phyloP scores from a whole-genome alignment of 2,797 vertebrate genomes.

The Gymnothorax javanicus region DNA sequence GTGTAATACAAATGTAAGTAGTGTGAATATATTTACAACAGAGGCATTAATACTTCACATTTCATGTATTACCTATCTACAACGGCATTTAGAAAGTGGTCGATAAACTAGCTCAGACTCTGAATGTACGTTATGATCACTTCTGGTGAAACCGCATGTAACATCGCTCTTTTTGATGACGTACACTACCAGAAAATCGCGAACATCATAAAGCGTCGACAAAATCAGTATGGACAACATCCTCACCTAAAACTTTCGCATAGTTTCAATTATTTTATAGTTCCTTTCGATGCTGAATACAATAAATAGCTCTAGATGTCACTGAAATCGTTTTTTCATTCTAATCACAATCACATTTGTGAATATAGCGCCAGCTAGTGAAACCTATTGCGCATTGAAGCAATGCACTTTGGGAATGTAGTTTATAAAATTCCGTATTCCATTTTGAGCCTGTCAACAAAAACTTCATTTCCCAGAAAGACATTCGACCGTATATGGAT shows the following conservation, averaged over 20 bases:
- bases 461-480: slow-evolving; percentile 52
- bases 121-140: background rate
- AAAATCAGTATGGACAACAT: background rate
- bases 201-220: background rate
- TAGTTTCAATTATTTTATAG: background rate
- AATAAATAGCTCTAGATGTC: background rate
- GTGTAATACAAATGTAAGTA: background rate
- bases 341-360: background rate
- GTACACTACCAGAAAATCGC: background rate
- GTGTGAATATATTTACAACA: background rate
- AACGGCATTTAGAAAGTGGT: background rate
- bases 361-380: slow-evolving; percentile 1
- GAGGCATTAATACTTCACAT: background rate
- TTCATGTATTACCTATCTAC: background rate
- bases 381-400: background rate
- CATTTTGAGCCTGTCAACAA: background rate
- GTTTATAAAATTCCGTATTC: slow-evolving; percentile 14
- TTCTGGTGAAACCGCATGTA: background rate
- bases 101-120: background rate
- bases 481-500: slow-evolving; percentile 18
- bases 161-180: slow-evolving; percentile 18
- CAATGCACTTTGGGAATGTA: slow-evolving; percentile 26
- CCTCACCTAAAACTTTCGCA: background rate
- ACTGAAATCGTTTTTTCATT: background rate
- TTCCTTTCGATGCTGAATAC: background rate